Base-by-base conservation (phyloP, 2,888 invertebrate genomes). In the Axea sp. region DNA sequence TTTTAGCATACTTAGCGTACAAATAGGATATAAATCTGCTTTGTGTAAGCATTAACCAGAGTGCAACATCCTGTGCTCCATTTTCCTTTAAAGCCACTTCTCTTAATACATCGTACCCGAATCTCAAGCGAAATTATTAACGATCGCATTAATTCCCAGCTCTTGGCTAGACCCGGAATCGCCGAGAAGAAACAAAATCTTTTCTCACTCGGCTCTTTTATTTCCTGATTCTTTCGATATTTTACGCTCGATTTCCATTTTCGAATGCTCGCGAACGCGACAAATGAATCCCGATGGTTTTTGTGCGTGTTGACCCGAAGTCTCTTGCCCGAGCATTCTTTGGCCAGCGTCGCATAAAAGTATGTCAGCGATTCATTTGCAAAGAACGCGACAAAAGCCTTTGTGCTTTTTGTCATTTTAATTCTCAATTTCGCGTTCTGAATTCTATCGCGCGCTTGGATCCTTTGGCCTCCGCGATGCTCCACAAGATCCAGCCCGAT, bases 381-480 rank as follows among this genome's bases (percentile, higher is more conserved):
- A 72, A 57, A 65, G 57, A 68, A 39, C 57, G 51, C 64, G 68
- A 77, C 73, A 77, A 76, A 72, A 73, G 74, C 73, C 57, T 73
- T 77, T 76, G 74, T 76, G 68, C 76, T 73, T 75, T 75, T 76
- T 74, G 76, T 76, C 67, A 75, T 76, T 77, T 67, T 69, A 72
- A 72, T 73, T 75, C 67, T 64, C 72, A 74, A 76, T 74, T 73
- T 67, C 53, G 59, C 67, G 67, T 51, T 67, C 71, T 76, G 59
- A 69, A 76, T 76, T 65, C 73, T 68, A 67, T 73, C 73, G 67
- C 57, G 28, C 37, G 65, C 51, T 31, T 47, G 59, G 43, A 73
- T 73, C 62, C 73, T 68, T 68, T 73, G 62, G 62, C 62, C 67
- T 65, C 19, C 33, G 8, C 72, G 55, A 65, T n/a, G n/a, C n/a